phyloP scores from a whole-genome alignment of 2,888 invertebrate genomes.

The Icerya purchasi region DNA sequence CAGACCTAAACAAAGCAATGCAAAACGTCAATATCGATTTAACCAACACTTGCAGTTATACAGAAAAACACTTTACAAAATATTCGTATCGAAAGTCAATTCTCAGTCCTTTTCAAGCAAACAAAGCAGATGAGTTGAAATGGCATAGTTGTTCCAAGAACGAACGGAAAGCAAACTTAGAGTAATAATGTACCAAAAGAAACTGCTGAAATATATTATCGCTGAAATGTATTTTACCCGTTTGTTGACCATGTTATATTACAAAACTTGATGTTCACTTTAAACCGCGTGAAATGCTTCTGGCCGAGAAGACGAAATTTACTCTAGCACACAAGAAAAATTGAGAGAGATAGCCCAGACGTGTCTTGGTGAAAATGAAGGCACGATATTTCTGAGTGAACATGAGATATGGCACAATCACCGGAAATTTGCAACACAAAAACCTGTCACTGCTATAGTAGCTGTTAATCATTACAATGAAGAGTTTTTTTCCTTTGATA shows the following conservation, averaged over 20 bases:
- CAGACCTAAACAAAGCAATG: not conserved
- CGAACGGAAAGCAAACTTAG: not conserved
- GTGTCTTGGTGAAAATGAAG: not conserved
- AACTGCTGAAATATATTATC: not conserved
- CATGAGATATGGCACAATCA: not conserved
- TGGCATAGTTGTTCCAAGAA: not conserved
- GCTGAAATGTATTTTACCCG: not conserved
- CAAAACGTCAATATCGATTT: not conserved
- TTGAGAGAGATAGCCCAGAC: not conserved
- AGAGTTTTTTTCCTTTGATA: not conserved
- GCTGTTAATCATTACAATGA: not conserved
- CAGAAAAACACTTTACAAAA: not conserved
- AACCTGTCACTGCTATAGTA: not conserved
- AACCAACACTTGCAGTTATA: not conserved
- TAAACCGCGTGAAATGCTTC: not conserved
- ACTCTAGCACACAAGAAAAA: not conserved
- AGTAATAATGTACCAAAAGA: not conserved
- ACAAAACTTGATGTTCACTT: not conserved
- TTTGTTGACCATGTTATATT: not conserved
- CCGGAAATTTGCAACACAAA: not conserved
- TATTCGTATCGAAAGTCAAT: not conserved
- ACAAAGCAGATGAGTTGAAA: not conserved
- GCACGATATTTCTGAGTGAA: not conserved
- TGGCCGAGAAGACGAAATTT: not conserved
- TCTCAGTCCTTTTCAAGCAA: not conserved